These are phyloP conservation scores for Caenorhabditis sulstoni DNA, from an alignment of 2,888 invertebrate genomes.

Conservation along the genomic window DNA sequence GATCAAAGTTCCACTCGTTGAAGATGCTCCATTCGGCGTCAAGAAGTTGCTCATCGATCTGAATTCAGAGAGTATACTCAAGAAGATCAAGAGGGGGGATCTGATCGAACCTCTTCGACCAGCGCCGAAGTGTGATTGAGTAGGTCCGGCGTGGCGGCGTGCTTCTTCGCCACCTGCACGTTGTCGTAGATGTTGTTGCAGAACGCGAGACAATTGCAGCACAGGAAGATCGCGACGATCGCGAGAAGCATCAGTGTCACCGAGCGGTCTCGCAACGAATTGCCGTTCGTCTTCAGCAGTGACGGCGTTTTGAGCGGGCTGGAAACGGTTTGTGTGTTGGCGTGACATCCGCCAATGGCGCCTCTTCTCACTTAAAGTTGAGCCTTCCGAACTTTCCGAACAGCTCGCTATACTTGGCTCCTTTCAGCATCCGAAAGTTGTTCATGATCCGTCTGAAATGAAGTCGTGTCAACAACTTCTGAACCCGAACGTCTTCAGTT, in stretches of 20 bases:
- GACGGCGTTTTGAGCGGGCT: conserved; percentile 67
- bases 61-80: no score
- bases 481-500: no score
- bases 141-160: conserved; percentile 13
- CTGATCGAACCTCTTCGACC: conserved; percentile 37
- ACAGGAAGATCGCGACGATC: conserved; percentile 79
- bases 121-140: conserved; percentile 41
- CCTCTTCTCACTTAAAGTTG: conserved; percentile 68
- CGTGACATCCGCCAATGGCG: no score
- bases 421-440: conserved; percentile 76
- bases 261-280: conserved; percentile 73
- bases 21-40: conserved; percentile 33
- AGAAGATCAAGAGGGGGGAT: no score
- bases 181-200: conserved; percentile 79
- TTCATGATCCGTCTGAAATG: conserved; percentile 66
- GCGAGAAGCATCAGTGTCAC: conserved; percentile 80
- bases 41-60: conserved; percentile 31
- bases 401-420: conserved; percentile 76
- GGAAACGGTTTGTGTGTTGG: no score
- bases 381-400: conserved; percentile 72
- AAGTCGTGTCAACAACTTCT: no score
- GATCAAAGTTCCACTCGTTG: conserved; percentile 64
- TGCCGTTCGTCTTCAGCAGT: conserved; percentile 67
- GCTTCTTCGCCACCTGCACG: conserved; percentile 59
- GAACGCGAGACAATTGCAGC: conserved; percentile 80